phyloP scores from a whole-genome alignment of 2,888 invertebrate genomes.

The Pecten maximus region DNA sequence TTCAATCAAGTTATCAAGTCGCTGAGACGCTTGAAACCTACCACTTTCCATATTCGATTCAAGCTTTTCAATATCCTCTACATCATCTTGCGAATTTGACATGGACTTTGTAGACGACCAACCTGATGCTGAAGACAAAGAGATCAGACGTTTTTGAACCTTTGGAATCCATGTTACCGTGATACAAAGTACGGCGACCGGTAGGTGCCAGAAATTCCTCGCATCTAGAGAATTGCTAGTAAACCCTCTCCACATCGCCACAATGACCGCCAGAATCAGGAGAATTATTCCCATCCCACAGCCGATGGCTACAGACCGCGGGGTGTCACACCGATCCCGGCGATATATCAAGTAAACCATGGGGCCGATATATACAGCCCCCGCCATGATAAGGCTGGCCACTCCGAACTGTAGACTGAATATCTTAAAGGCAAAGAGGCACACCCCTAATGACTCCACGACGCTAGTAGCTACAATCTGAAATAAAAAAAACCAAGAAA shows the following conservation, averaged over 20 bases:
- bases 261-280: neutral
- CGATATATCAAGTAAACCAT: constrained; percentile 46
- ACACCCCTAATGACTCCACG: constrained; percentile 70
- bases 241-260: constrained; percentile 2
- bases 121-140: neutral
- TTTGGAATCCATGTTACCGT: constrained; percentile 69
- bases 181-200: constrained; percentile 62
- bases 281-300: neutral
- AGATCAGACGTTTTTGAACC: constrained; percentile 56
- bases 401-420: constrained; percentile 56
- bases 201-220: constrained; percentile 58
- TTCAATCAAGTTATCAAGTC: neutral
- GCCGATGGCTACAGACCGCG: neutral
- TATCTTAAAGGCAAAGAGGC: constrained; percentile 68
- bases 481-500: constrained; percentile 54
- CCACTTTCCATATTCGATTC: neutral
- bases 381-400: constrained; percentile 63
- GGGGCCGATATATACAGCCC: constrained; percentile 66
- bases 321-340: neutral
- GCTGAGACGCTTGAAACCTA: neutral
- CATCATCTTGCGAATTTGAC: neutral
- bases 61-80: neutral
- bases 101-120: neutral
- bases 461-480: constrained; percentile 68
- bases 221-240: neutral